Evolutionary conservation across 2,888 invertebrate genomes (phyloP).

Genomic region (Archips xylosteana): DNA sequence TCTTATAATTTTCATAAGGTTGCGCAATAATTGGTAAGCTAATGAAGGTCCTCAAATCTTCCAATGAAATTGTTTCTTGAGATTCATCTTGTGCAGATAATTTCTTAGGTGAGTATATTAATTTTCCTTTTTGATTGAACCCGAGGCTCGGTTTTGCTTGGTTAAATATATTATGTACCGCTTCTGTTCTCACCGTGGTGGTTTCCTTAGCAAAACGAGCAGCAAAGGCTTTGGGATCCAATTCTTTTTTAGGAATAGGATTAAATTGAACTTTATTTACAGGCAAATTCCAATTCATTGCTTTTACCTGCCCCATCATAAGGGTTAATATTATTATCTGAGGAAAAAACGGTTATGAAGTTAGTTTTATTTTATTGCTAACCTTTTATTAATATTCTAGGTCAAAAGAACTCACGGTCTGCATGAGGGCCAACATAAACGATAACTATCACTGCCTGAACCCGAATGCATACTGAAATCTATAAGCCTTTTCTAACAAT

Average conservation of each 20-base stretch:
- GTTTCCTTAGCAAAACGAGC: slow-evolving; percentile 60
- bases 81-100: background rate
- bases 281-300: slow-evolving; percentile 54
- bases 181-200: slow-evolving; percentile 46
- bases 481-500: slow-evolving; percentile 8
- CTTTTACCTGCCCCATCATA: slow-evolving; percentile 47
- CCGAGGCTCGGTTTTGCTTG: slow-evolving; percentile 51
- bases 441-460: slow-evolving; percentile 1
- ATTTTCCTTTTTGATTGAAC: slow-evolving; percentile 65
- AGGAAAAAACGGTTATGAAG: background rate
- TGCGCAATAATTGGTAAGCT: slow-evolving; percentile 66
- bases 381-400: background rate
- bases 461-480: slow-evolving; percentile 4
- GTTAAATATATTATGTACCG: slow-evolving; percentile 52
- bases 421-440: background rate
- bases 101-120: slow-evolving; percentile 13
- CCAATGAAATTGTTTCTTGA: background rate
- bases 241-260: slow-evolving; percentile 58
- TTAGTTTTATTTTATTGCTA: background rate
- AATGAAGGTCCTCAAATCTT: slow-evolving; percentile 51
- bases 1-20: slow-evolving; percentile 64
- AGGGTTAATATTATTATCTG: slow-evolving; percentile 53
- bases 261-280: slow-evolving; percentile 68
- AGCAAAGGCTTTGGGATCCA: slow-evolving; percentile 52
- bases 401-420: slow-evolving; percentile 7